These are phyloP conservation scores for Yponomeuta plumbellus DNA, from an alignment of 2,888 invertebrate species.

Conservation along the genomic window DNA sequence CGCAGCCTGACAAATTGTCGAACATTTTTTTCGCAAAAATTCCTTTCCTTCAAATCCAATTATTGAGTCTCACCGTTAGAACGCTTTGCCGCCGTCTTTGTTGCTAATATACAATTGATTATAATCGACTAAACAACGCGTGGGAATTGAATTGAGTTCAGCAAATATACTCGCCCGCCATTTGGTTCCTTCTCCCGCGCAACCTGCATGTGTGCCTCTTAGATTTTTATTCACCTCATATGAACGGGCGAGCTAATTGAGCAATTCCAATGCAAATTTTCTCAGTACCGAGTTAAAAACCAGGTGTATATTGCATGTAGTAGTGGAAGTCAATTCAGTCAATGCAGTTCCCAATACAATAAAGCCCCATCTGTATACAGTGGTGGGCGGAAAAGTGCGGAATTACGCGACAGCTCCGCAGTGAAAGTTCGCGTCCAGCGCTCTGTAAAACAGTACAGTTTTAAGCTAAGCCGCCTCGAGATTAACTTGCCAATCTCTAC, in stretches of 20 bases:
- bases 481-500: constrained; percentile 23
- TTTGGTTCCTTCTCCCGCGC: constrained; percentile 16
- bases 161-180: constrained; percentile 21
- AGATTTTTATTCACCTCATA: background rate
- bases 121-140: constrained; percentile 26
- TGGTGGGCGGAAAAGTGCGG: constrained; percentile 10
- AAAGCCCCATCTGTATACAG: background rate
- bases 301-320: background rate
- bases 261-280: background rate
- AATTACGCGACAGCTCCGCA: constrained; percentile 11
- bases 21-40: constrained; percentile 62
- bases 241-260: background rate
- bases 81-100: constrained; percentile 38
- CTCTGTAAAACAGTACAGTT: constrained; percentile 18
- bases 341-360: background rate
- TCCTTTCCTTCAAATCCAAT: constrained; percentile 62
- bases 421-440: background rate
- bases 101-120: constrained; percentile 27
- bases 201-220: background rate
- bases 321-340: background rate
- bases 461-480: constrained; percentile 21
- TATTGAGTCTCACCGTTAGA: constrained; percentile 54
- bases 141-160: constrained; percentile 25
- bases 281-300: background rate
- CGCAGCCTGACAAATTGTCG: constrained; percentile 65